Percentiles rank a stretch among this genome's conserved stretches.
Conservation (phyloP, 1,140 invertebrate genomes). For the Drusus annulatus region DNA sequence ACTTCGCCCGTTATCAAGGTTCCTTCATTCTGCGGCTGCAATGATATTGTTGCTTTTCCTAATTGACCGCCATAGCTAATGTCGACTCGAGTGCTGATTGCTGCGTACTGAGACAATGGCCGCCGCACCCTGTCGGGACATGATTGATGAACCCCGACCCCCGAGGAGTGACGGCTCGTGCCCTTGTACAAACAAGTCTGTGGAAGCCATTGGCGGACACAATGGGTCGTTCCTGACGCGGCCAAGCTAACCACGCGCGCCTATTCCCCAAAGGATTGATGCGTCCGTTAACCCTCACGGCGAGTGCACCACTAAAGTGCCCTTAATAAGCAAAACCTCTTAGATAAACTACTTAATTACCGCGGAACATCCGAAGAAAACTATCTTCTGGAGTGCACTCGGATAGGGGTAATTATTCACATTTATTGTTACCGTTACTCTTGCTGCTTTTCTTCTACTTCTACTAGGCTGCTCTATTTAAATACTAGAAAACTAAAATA, state of each 20-base stretch:
- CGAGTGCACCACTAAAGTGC: background rate
- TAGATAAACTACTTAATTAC: constrained; percentile 13
- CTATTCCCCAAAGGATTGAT: background rate
- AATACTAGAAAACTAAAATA: background rate
- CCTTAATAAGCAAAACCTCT: background rate
- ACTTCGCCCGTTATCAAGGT: no score
- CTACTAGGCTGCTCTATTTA: background rate
- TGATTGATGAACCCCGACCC: constrained; percentile 32
- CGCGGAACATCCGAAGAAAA: background rate
- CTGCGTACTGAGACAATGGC: background rate
- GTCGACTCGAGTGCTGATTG: no score
- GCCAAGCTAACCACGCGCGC: constrained; percentile 11
- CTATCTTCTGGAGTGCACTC: background rate
- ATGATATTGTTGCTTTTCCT: no score
- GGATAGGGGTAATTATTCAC: background rate
- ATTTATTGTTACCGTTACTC: constrained; percentile 1
- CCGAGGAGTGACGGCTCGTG: constrained; percentile 22
- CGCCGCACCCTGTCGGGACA: background rate
- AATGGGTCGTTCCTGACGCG: constrained; percentile 23
- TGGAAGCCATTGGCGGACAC: constrained; percentile 1
- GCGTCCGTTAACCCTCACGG: background rate
- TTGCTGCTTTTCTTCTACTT: background rate
- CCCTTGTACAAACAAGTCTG: constrained; percentile 11
- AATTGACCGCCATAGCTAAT: no score
- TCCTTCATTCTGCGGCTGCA: no score